These are phyloP conservation scores for Phylloscopus collybita DNA, from an alignment of 2,797 vertebrate species.

Conservation along the genomic window DNA sequence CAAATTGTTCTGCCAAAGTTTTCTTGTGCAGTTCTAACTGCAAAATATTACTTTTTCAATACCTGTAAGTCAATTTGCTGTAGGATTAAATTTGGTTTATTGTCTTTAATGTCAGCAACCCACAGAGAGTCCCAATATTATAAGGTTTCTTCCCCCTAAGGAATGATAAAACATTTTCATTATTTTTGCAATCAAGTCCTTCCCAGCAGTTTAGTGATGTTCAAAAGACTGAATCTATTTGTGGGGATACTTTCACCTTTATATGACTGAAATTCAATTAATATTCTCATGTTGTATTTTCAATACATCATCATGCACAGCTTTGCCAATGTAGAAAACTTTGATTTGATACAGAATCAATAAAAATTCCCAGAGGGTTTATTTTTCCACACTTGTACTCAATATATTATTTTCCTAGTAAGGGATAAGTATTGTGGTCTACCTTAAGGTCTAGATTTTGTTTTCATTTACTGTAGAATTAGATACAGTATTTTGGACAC, in stretches of 20 bases:
- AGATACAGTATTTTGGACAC: background rate
- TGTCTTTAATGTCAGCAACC: background rate
- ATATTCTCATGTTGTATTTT: constrained; percentile 20
- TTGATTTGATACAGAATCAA: constrained; percentile 51
- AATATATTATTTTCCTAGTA: background rate
- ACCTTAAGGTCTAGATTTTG: background rate
- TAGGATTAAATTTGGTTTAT: background rate
- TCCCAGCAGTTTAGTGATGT: background rate
- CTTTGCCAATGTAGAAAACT: constrained; percentile 12
- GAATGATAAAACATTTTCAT: background rate
- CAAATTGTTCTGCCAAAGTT: background rate
- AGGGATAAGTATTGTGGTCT: background rate
- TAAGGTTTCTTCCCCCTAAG: background rate
- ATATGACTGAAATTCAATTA: constrained; percentile 31
- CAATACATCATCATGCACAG: background rate
- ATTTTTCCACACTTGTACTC: background rate
- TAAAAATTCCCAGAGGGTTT: constrained; percentile 17
- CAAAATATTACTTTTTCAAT: background rate
- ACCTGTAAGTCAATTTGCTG: background rate
- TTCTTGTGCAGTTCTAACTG: background rate
- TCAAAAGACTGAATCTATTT: constrained; percentile 12
- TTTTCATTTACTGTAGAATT: background rate
- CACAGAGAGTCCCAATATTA: background rate
- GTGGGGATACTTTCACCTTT: constrained; percentile 7
- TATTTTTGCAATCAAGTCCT: background rate